Evolutionary conservation across 1,140 invertebrate species (phyloP), one percentile per base, ranked within the genome.

Genomic region (Danaus plexippus): DNA sequence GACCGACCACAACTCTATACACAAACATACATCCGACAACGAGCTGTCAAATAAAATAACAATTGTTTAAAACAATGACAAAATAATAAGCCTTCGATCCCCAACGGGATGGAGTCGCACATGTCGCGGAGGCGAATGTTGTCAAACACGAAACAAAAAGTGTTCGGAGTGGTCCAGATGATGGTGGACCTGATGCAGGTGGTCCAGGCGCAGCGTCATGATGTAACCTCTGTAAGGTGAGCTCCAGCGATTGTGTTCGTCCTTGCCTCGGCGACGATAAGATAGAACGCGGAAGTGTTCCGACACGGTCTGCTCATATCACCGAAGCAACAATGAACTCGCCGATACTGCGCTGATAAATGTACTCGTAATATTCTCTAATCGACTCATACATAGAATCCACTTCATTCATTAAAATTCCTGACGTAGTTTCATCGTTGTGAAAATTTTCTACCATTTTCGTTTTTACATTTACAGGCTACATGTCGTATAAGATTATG

Each of bases 41-140:
- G 47, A 47, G 22, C 53, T 15, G 45, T 32, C 54, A 56, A 56
- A 56, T 49, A 56, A 42, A 48, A 42, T 10, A 18, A 46, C 47
- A 47, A 49, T 56, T 49, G 54, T 49, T 44, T 12, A 40, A 50
- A 49, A 56, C 54, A 56, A 56, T 56, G 11, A 47, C 13, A 2
- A 43, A 44, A 56, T 42, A 42, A 40, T n/a, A 32, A 11, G 47
- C 47, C 53, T 43, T 9, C 32, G 15, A 56, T 42, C 40, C 15
- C 11, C 8, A n/a, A 32, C 18, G 13, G 41, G 13, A 8, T 43
- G 40, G 46, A 53, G 45, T 47, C 15, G 15, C 51, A 59, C 51
- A 49, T 59, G 57, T 18, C 43, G 11, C 9, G 11, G n/a, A 15
- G 13, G 11, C 1, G 43, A 18, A 7, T 44, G 10, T 52, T 7